phyloP scores from a whole-genome alignment of 2,888 invertebrate species.

The Liposcelis brunnea region DNA sequence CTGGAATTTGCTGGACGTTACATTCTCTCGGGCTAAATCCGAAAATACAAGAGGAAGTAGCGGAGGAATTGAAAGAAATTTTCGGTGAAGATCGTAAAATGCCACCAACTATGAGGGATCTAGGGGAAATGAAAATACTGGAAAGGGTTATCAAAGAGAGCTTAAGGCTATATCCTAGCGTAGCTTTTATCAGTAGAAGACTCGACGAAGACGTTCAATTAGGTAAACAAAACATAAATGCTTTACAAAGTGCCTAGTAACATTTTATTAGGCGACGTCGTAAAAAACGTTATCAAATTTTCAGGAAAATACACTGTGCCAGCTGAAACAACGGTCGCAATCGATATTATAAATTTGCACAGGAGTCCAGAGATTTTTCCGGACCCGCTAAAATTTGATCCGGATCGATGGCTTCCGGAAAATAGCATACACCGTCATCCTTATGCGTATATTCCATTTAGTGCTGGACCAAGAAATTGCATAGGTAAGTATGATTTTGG shows the following conservation, averaged over 20 bases:
- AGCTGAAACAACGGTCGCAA: neutral
- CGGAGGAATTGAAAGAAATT: constrained; percentile 26
- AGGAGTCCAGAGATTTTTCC: too few relatives aligned
- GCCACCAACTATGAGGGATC: constrained; percentile 29
- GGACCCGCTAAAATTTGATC: too few relatives aligned
- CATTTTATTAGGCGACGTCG: too few relatives aligned
- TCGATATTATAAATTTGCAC: too few relatives aligned
- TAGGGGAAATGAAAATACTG: constrained; percentile 34
- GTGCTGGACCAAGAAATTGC: too few relatives aligned
- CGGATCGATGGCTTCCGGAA: too few relatives aligned
- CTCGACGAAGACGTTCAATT: constrained; percentile 31
- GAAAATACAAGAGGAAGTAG: constrained; percentile 30
- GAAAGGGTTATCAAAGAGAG: constrained; percentile 41
- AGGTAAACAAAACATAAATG: too few relatives aligned
- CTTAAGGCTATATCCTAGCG: constrained; percentile 37
- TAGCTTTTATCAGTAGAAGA: constrained; percentile 31
- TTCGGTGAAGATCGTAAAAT: constrained; percentile 18
- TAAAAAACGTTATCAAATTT: too few relatives aligned
- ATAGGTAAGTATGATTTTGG: too few relatives aligned
- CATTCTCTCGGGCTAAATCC: constrained; percentile 33
- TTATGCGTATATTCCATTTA: too few relatives aligned
- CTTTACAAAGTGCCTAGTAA: too few relatives aligned
- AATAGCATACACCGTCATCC: too few relatives aligned
- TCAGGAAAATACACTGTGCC: constrained; percentile 18
- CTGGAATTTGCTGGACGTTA: constrained; percentile 34